Conservation (phyloP, 2,888 invertebrate species). For the Apodemia mormo region DNA sequence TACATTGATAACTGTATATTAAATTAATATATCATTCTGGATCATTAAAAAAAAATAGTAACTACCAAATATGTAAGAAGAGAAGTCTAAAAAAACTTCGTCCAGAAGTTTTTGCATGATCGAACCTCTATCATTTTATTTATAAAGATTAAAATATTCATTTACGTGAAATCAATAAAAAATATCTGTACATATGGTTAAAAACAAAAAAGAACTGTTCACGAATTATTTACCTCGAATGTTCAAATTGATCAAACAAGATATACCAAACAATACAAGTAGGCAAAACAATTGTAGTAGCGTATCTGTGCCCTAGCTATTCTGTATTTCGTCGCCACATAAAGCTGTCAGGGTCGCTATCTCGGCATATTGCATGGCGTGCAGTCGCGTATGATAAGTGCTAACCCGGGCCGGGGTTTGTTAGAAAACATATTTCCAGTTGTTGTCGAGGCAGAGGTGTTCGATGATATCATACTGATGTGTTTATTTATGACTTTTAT, state of each 20-base stretch:
- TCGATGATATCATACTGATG: constrained; percentile 25
- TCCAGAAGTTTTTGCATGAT: too few species aligned
- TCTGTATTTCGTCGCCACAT: constrained; percentile 46
- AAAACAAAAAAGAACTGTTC: too few species aligned
- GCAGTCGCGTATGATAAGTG: constrained; percentile 66
- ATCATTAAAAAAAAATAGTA: too few species aligned
- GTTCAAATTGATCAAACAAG: background rate
- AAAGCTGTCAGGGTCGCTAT: constrained; percentile 61
- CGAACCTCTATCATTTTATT: too few species aligned
- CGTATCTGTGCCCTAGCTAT: constrained; percentile 20
- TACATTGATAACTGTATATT: too few species aligned
- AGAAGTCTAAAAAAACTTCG: too few species aligned
- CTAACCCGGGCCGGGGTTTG: constrained; percentile 41
- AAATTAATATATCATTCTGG: too few species aligned
- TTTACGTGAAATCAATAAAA: too few species aligned
- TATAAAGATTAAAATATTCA: too few species aligned
- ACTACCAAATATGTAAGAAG: too few species aligned
- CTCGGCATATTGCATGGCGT: constrained; percentile 63
- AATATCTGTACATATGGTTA: too few species aligned
- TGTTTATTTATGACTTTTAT: constrained; percentile 20
- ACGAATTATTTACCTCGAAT: too few species aligned
- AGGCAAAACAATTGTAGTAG: constrained; percentile 1
- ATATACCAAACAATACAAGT: background rate
- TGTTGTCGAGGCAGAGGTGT: constrained; percentile 18
- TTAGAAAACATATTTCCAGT: constrained; percentile 43